Evolutionary conservation across 2,113 vertebrate genomes (phyloP), one percentile per base, ranked within the genome.

Genomic region (Zapornia atra): DNA sequence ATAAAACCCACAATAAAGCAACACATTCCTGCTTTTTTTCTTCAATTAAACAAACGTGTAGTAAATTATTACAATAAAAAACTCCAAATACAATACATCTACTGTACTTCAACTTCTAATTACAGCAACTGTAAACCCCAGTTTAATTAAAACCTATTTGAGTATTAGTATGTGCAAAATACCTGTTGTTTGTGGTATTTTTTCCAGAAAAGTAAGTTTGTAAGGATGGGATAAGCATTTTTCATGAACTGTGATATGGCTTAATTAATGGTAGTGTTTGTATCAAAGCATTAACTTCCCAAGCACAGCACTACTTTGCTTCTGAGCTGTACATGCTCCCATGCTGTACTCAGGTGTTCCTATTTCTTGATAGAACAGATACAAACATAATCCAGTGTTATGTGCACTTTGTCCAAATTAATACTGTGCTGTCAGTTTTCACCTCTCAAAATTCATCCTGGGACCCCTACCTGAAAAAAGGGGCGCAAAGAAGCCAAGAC

Each of bases 1-100:
- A 98, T 97, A 98, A 98, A 98, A 97, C 92, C 96, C 97, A 97
- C 97, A 92, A 86, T 90, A 98, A 97, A 98, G 95, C 96, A 95
- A 94, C 93, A 96, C 92, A 94, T 60, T 73, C 81, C 63, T 80
- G 94, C 68, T 46, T 96, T 94, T 98, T 96, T 97, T 94, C 83
- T 93, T 97, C 96, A 97, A 95, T 96, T 98, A 97, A 98, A 98
- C 97, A 98, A 98, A 97, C 56, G 69, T 94, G 95, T 97, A 98
- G 96, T 95, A 98, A 98, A 97, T 93, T 79, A 95, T 97, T 95
- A 96, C 96, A 96, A 92, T 97, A 82, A 97, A 98, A 98, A 97
- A 92, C 77, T 96, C 79, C 95, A 97, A 97, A 97, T 98, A 98
- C 96, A 97, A 96, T 97, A 98, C 96, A 90, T 93, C 97, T 96